These are phyloP conservation scores for Taeniopygia guttata DNA, from an alignment of 2,797 vertebrate species.

Conservation along the genomic window DNA sequence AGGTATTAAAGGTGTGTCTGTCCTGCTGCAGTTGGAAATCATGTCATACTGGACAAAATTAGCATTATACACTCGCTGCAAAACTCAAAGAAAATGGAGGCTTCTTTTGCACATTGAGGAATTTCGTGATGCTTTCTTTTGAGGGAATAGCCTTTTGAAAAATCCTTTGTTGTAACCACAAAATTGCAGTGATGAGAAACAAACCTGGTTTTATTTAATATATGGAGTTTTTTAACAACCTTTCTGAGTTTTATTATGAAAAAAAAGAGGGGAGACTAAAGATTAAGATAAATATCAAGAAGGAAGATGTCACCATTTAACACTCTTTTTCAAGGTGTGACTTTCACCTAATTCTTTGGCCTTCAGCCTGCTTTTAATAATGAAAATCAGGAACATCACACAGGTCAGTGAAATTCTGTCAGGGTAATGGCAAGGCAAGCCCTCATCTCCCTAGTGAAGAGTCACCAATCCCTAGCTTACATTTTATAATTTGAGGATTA, in stretches of 20 bases:
- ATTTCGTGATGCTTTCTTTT: neutral
- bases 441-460: neutral
- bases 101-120: neutral
- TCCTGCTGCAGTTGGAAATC: neutral
- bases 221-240: accelerated
- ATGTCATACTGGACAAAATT: neutral
- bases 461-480: neutral
- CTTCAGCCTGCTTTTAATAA: neutral
- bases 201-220: neutral
- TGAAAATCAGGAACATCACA: neutral
- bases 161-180: neutral
- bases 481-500: slow-evolving; percentile 1
- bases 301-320: neutral
- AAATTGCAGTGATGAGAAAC: neutral
- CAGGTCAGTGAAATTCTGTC: neutral
- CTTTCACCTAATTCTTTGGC: neutral
- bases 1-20: neutral
- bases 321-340: neutral
- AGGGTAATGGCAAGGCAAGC: neutral
- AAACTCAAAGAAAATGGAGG: neutral
- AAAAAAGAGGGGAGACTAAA: neutral
- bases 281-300: neutral
- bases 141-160: neutral
- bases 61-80: neutral
- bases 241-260: neutral